Evolutionary conservation across 1,140 invertebrate species (phyloP).

Genomic region (Drosophila azteca): DNA sequence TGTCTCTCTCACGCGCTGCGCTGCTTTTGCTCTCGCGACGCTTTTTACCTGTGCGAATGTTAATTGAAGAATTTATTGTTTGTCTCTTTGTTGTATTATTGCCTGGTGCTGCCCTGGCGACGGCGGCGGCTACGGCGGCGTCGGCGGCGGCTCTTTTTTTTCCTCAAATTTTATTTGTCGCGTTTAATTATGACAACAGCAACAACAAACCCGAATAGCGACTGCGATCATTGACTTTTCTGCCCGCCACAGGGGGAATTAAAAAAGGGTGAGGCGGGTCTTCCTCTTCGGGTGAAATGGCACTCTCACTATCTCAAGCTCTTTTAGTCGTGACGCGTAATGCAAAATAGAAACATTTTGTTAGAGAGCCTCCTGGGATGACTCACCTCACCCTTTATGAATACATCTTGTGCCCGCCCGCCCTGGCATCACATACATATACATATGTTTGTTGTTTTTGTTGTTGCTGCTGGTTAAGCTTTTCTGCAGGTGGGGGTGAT

Average conservation of each 20-base stretch:
- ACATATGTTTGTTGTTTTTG: background rate
- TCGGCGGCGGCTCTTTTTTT: slow-evolving; percentile 48
- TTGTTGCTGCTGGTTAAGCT: background rate
- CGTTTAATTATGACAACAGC: slow-evolving; percentile 78
- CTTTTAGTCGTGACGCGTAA: too few relatives aligned
- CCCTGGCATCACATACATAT: slow-evolving; percentile 34
- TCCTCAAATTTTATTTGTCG: slow-evolving; percentile 79
- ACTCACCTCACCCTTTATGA: too few relatives aligned
- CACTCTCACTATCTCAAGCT: too few relatives aligned
- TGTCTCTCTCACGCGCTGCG: slow-evolving; percentile 17
- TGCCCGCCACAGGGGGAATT: slow-evolving; percentile 4
- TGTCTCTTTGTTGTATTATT: slow-evolving; percentile 78
- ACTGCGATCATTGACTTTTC: slow-evolving; percentile 73
- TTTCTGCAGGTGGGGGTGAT: slow-evolving; percentile 22
- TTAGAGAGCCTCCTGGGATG: too few relatives aligned
- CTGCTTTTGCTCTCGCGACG: slow-evolving; percentile 44
- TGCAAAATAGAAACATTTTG: too few relatives aligned
- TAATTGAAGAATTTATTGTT: slow-evolving; percentile 82
- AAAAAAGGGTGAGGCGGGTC: too few relatives aligned
- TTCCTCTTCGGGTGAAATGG: too few relatives aligned
- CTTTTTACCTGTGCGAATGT: slow-evolving; percentile 79
- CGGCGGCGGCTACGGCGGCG: slow-evolving; percentile 35
- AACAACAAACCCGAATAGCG: slow-evolving; percentile 23
- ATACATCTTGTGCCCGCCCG: slow-evolving; percentile 25
- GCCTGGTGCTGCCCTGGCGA: slow-evolving; percentile 46